Base-by-base conservation (phyloP, 2,888 invertebrate genomes). In the Lochmaea capreae region DNA sequence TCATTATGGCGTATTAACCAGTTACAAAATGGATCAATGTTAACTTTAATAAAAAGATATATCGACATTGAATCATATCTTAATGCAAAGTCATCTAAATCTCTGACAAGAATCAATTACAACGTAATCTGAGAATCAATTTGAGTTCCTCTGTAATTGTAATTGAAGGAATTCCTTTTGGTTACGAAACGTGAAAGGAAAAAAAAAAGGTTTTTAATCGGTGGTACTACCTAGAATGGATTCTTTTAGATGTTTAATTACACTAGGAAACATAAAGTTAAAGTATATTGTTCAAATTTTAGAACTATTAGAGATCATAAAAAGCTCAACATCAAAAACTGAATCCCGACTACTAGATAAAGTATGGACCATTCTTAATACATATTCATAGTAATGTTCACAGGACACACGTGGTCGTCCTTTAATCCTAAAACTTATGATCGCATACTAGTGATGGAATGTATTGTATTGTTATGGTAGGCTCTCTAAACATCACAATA, bases 11-110 rank as follows among this genome's bases (percentile, higher is more conserved):
- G 71, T 69, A 76, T 68, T 46, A 65, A 66, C 65, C 54, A 66
- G 67, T 61, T 62, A 73, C 71, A 75, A 77, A 75, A 52, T 62
- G 71, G 67, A 72, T 76, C 69, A 69, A 67, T 62, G 73, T 75
- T 59, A 52, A 73, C 43, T 54, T 39, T 42, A 72, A 70, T 70
- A 62, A 61, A 67, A 71, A 71, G 65, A 61, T 52, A 63, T 43
- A 69, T 52, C 68, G 52, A 58, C 63, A 61, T 66, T 46, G 71
- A 72, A 72, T 75, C 72, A 68, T 72, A 72, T 67, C 58, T 75
- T 77, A 75, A 77, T 73, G 72, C 73, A 22, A 61, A 66, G 73
- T 72, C 75, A 70, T 74, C 72, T 72, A 67, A 71, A 77, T 67
- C 54, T 59, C 67, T 73, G 71, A 66, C 67, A 61, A 75, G 74